Percentiles rank a stretch among this genome's conserved stretches.
Conservation (phyloP, 2,797 vertebrate species). For the Vespertilio murinus region DNA sequence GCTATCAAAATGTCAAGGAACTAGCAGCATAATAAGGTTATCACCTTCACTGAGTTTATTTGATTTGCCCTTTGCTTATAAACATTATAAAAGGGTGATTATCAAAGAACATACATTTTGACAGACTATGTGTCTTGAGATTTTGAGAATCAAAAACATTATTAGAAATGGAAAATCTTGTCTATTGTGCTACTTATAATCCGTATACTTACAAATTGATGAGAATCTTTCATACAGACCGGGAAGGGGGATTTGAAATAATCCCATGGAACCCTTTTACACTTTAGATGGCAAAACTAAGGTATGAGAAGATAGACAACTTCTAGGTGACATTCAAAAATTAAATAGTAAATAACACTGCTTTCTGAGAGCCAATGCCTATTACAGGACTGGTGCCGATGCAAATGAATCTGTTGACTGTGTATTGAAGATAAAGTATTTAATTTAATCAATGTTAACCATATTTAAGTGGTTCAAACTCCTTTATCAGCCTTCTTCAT, state of each 20-base stretch:
- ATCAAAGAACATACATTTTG: slow-evolving; percentile 55
- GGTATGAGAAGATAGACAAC: neutral
- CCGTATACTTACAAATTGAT: neutral
- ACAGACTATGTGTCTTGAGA: neutral
- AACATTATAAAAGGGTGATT: slow-evolving; percentile 42
- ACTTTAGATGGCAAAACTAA: neutral
- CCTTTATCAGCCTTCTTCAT: neutral
- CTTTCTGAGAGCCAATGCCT: neutral
- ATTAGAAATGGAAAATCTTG: neutral
- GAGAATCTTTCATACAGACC: neutral
- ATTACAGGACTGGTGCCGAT: neutral
- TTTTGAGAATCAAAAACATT: neutral
- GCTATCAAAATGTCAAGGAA: neutral
- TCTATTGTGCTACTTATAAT: neutral
- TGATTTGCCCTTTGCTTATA: slow-evolving; percentile 49
- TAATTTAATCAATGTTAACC: neutral
- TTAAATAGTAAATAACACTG: neutral
- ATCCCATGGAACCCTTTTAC: neutral
- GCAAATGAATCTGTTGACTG: neutral
- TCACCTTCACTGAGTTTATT: neutral
- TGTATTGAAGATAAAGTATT: neutral
- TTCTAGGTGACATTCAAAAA: neutral
- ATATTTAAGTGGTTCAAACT: neutral
- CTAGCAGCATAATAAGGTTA: neutral
- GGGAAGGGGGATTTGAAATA: neutral